Base-by-base conservation (phyloP, 2,888 invertebrate genomes). In the Xestia xanthographa region DNA sequence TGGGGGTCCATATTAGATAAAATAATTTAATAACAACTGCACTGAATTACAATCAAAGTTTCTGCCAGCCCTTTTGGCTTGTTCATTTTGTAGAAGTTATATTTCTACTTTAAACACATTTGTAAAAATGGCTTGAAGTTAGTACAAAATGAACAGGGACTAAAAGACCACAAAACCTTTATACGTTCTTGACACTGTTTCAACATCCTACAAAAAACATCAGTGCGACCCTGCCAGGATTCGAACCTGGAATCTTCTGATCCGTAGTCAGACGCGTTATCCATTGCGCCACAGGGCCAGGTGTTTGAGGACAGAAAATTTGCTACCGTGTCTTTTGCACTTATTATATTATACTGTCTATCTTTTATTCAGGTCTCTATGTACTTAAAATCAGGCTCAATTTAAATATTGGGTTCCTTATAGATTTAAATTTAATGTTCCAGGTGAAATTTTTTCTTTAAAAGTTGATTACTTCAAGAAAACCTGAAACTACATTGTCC, bases 221-320 rank as follows among this genome's bases (percentile, higher is more conserved):
- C 0, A 0, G 2, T 3, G 82, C 97, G 97, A 97, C 96, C 96
- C 95, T 97, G 97, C 97, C 97, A 97, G 97, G 97, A 97, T 97
- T 97, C 97, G 97, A 97, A 97, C 97, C 97, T 97, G 97, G 97
- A 97, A 97, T 97, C 34, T 60, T 34, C 60, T 60, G 97, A 97
- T 97, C 97, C 97, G 97, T 97, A 97, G 97, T 97, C 97, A 97
- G 97, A 97, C 97, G 97, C 97, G 97, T 72, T 76, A 72, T 60
- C 76, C 71, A 34, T 97, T 97, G 97, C 97, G 97, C 97, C 97
- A 97, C 97, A 97, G 95, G 97, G 97, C 97, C 97, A 5, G 86
- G 62, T 80, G 53, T 0, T 96, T 96, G 95, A 95, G 96, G 95
- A 95, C 95, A 97, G 97, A 97, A 97, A 97, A 97, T 97, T 97